Conservation (phyloP, 2,797 vertebrate genomes). For the Gymnocypris eckloni region DNA sequence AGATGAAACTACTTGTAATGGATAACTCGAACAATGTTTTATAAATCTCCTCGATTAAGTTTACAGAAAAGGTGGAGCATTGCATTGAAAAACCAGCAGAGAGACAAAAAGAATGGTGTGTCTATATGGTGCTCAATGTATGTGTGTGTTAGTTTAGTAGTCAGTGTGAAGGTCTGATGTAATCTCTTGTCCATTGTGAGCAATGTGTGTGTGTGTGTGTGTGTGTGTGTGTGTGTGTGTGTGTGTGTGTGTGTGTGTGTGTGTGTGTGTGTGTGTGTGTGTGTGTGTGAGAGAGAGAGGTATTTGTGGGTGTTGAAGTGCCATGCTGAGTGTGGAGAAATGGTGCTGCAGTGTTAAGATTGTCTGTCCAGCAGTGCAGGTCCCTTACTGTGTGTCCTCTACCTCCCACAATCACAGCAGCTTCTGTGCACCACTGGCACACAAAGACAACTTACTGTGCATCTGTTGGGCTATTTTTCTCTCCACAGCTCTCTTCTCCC, state of each 20-base stretch:
- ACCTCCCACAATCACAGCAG: conserved; percentile 10
- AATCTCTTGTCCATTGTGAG: conserved; percentile 3
- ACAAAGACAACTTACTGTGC: neutral
- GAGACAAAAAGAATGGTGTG: neutral
- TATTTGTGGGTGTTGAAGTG: conserved; percentile 17
- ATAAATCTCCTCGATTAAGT: neutral
- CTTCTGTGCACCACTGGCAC: neutral
- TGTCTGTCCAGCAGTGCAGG: conserved; percentile 10
- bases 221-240: neutral
- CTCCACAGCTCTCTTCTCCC: neutral
- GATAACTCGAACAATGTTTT: neutral
- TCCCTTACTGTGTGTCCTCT: conserved; percentile 34
- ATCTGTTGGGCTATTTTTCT: neutral
- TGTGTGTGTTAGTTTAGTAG: neutral
- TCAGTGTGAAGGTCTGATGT: conserved; percentile 4
- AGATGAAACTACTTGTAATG: neutral
- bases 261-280: too few relatives aligned
- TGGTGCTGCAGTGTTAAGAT: conserved; percentile 24
- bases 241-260: too few relatives aligned
- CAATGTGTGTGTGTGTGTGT: neutral
- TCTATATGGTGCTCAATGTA: neutral
- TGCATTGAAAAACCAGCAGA: neutral
- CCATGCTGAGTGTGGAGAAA: conserved; percentile 9
- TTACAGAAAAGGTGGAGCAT: neutral
- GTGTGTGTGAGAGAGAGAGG: neutral